These are phyloP conservation scores for Acrobasis suavella DNA, from an alignment of 2,888 invertebrate genomes.

Conservation along the genomic window DNA sequence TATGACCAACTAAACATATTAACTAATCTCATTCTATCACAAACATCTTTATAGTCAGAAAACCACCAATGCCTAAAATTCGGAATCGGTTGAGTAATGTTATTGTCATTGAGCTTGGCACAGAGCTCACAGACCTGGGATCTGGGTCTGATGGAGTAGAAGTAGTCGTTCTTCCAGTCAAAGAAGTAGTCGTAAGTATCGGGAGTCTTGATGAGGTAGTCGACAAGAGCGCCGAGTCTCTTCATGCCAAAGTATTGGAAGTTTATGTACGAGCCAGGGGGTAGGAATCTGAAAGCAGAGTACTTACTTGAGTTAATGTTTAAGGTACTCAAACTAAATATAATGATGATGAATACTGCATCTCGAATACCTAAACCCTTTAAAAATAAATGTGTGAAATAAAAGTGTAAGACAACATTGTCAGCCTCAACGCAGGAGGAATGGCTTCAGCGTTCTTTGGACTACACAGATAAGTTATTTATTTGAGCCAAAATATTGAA, in stretches of 20 bases:
- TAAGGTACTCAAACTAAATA: no score
- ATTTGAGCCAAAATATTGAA: no score
- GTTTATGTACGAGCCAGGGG: slow-evolving; percentile 67
- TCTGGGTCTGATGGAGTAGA: slow-evolving; percentile 48
- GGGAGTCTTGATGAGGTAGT: slow-evolving; percentile 59
- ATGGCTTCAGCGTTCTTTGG: no score
- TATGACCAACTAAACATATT: slow-evolving; percentile 37
- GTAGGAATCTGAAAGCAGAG: slow-evolving; percentile 55
- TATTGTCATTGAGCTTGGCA: slow-evolving; percentile 47
- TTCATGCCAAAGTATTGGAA: slow-evolving; percentile 53
- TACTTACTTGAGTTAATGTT: no score
- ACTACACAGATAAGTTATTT: no score
- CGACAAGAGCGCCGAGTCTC: slow-evolving; percentile 59
- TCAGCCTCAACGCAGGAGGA: no score
- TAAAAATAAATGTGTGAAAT: no score
- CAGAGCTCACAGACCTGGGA: slow-evolving; percentile 61
- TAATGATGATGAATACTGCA: no score
- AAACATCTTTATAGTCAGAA: slow-evolving; percentile 49
- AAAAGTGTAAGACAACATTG: no score
- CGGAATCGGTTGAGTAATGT: slow-evolving; percentile 32
- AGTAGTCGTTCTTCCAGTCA: slow-evolving; percentile 69
- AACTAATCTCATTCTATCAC: slow-evolving; percentile 45
- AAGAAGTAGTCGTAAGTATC: slow-evolving; percentile 60
- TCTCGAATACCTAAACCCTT: no score
- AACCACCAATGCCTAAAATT: slow-evolving; percentile 67